Evolutionary conservation across 2,888 invertebrate genomes (phyloP), one percentile per base, ranked within the genome.

Genomic region (Malthinus flaveolus): DNA sequence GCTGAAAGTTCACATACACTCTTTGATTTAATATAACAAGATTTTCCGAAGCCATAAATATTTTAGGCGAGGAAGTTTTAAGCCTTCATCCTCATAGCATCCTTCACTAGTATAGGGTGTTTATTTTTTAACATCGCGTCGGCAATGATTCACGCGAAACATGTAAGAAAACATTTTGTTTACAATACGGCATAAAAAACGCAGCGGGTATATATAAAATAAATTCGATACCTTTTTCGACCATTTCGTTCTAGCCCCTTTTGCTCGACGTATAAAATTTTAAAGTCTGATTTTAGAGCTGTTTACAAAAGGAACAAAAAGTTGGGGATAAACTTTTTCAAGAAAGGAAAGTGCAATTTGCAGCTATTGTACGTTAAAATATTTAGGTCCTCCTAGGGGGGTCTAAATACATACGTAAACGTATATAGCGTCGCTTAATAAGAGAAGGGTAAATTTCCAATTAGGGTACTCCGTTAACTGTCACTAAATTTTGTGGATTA

Each of bases 381-480:
- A 61, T 63, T 63, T 57, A 61, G 45, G 51, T 32, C 56, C 56
- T 47, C n/a, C n/a, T n/a, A n/a, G n/a, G 44, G 48, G 54, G 62
- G 55, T 59, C 56, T 56, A 53, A 52, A 59, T n/a, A n/a, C n/a
- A n/a, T n/a, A n/a, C n/a, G n/a, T n/a, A n/a, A n/a, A n/a, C n/a
- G n/a, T n/a, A 51, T 56, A 55, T 52, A 49, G 47, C 49, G 31
- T 52, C 23, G 42, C 44, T 23, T 23, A 44, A 35, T 48, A 42
- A 50, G 33, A 36, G 58, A 66, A 23, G 66, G 66, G 66, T 63
- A 59, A 64, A 65, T 65, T 67, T 66, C 65, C 67, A 68, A 69
- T 69, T 69, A 66, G 66, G 63, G 64, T 61, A 69, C 65, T 66
- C 67, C 63, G 56, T 62, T 65, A 66, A 66, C 68, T 67, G 68